Percentiles rank a stretch among this genome's conserved stretches.
phyloP scores from a whole-genome alignment of 2,113 vertebrate species.

The Alectura lathami region DNA sequence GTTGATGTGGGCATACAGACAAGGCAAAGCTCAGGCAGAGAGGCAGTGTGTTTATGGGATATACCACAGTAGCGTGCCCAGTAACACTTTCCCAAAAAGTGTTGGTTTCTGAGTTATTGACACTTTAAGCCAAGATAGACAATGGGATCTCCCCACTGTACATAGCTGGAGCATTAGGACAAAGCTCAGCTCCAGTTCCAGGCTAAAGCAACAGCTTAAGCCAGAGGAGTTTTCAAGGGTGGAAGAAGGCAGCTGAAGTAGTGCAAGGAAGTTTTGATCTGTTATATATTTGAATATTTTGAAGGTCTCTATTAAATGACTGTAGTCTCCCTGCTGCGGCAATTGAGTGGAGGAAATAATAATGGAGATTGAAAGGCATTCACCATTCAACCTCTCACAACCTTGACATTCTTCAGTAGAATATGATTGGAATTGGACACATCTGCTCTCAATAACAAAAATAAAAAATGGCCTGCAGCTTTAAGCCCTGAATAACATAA shows the following conservation, averaged over 20 bases:
- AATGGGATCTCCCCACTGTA: neutral
- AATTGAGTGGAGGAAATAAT: slow-evolving; percentile 82
- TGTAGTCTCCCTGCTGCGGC: slow-evolving; percentile 67
- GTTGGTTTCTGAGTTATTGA: neutral
- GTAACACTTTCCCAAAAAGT: neutral
- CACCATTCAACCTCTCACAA: slow-evolving; percentile 70
- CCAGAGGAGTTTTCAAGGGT: neutral
- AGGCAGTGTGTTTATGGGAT: neutral
- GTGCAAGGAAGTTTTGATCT: neutral
- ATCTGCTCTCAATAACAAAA: slow-evolving; percentile 84
- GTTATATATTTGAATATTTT: slow-evolving; percentile 10
- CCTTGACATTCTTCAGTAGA: slow-evolving; percentile 73
- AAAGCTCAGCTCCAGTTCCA: neutral
- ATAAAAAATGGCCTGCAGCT: slow-evolving; percentile 74
- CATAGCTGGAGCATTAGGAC: neutral
- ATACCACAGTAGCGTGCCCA: rapidly evolving
- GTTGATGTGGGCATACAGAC: rapidly evolving
- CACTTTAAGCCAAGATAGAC: neutral
- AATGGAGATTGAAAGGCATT: slow-evolving; percentile 80
- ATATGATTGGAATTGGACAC: slow-evolving; percentile 74
- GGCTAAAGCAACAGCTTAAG: neutral
- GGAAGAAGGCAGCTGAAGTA: neutral
- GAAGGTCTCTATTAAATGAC: slow-evolving; percentile 63
- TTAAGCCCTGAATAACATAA: slow-evolving; percentile 72
- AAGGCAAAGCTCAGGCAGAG: neutral